Evolutionary conservation across 1,140 invertebrate genomes (phyloP), one percentile per base, ranked within the genome.

Genomic region (Chironomus tepperi): DNA sequence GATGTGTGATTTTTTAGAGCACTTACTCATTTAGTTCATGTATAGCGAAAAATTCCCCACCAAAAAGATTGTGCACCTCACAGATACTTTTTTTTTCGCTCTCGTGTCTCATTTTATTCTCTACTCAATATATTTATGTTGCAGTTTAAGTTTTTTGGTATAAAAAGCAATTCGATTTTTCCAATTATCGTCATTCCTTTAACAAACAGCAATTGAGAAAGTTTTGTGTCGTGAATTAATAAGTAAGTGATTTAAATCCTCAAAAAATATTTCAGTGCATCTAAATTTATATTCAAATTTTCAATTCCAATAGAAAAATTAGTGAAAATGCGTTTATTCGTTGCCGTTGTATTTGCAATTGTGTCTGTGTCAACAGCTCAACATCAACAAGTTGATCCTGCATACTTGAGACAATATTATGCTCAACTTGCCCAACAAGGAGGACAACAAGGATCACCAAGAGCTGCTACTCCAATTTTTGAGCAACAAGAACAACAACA

Each of bases 391-490:
- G 15, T 74, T 15, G 74, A 74, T 67, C 74, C 74, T n/a, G 57
- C 74, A 1, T 74, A 74, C 43, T 16, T 74, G 15, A 64, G 65
- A 12, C 21, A 74, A 15, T 74, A 74, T 43, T 74, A 74, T 74
- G 10, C 57, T 18, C 74, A 74, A 70, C 12, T 70, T 16, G 57
- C 57, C 2, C 57, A 74, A 8, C 24, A 64, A 67, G 57, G 7
- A 8, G 73, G 43, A 19, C 10, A 16, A 7, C 57, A 47, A 24
- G 74, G 16, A 70, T 0, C 64, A 9, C 43, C 57, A 16, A 15
- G 72, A n/a, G 24, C 15, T 10, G 74, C 64, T 15, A 42, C 74
- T 42, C 74, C 74, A 19, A 74, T 74, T 18, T 74, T 70, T 43
- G 74, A 74, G 42, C 42, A 47, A 73, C 72, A 42, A 42, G 72